Conservation (phyloP, 2,113 vertebrate genomes). For the Dicaeum eximium region DNA sequence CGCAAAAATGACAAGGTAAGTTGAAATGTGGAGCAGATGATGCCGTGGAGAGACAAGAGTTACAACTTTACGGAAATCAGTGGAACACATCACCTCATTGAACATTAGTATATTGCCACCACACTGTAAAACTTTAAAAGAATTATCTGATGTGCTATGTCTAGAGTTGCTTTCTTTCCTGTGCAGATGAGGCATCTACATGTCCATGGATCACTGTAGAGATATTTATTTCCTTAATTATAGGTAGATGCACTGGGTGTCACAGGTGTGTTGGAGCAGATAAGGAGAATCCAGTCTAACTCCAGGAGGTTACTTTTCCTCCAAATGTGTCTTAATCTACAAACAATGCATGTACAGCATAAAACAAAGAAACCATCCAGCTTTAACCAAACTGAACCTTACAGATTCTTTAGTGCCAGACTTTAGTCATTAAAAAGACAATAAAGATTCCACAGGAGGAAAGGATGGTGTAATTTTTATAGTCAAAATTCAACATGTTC, state of each 20-base stretch:
- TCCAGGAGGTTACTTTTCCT: background rate
- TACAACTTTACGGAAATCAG: background rate
- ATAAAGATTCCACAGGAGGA: background rate
- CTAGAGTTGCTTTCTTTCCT: background rate
- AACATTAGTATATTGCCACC: background rate
- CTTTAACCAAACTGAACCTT: background rate
- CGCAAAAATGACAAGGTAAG: background rate
- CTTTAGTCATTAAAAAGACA: background rate
- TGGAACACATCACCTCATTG: background rate
- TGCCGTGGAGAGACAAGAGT: background rate
- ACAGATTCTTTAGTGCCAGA: background rate
- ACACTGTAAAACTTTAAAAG: background rate
- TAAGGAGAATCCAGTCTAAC: background rate
- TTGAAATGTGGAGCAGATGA: background rate
- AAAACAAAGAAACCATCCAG: background rate
- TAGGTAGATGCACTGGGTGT: rapidly evolving
- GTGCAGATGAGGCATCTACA: background rate
- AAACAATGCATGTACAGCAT: background rate
- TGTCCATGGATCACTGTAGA: background rate
- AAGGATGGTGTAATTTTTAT: background rate
- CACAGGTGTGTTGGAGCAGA: background rate
- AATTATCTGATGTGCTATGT: background rate
- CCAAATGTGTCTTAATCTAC: background rate
- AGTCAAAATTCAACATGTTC: background rate
- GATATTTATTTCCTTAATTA: background rate